Conservation (phyloP, 2,797 vertebrate genomes). For the Fundulus diaphanus region DNA sequence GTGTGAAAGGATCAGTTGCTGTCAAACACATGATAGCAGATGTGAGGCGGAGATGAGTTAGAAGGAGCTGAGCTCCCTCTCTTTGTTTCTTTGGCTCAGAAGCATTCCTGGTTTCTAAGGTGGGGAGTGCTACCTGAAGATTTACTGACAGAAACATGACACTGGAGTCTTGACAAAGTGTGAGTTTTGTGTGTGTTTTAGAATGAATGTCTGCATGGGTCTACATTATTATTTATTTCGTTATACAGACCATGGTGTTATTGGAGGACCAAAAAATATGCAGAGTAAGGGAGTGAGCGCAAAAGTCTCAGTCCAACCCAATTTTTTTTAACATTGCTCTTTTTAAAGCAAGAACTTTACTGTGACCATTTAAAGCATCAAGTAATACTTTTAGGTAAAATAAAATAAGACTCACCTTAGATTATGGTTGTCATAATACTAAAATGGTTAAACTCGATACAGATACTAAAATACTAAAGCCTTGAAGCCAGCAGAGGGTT, state of each 20-base stretch:
- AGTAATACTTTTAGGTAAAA: background rate
- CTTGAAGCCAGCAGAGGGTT: background rate
- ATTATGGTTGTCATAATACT: background rate
- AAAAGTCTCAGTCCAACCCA: background rate
- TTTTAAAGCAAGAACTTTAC: background rate
- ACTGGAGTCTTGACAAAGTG: conserved; percentile 58
- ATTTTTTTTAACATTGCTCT: background rate
- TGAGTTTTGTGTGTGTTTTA: conserved; percentile 8
- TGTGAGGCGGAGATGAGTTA: conserved; percentile 36
- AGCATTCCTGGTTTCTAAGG: conserved; percentile 51
- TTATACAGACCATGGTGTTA: background rate
- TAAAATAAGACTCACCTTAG: too few species aligned
- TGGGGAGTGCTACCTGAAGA: conserved; percentile 56
- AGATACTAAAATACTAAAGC: background rate
- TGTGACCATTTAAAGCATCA: background rate
- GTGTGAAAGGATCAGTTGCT: conserved; percentile 21
- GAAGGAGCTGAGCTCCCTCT: conserved; percentile 21
- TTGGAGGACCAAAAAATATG: background rate
- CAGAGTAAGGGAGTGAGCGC: background rate
- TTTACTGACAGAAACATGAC: conserved; percentile 66
- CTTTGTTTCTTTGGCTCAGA: conserved; percentile 38
- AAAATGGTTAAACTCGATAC: background rate
- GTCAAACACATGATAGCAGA: conserved; percentile 20
- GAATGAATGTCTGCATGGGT: background rate
- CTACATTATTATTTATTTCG: background rate